These are phyloP conservation scores for Halocaridina rubra DNA, from an alignment of 2,888 invertebrate species.

Conservation along the genomic window DNA sequence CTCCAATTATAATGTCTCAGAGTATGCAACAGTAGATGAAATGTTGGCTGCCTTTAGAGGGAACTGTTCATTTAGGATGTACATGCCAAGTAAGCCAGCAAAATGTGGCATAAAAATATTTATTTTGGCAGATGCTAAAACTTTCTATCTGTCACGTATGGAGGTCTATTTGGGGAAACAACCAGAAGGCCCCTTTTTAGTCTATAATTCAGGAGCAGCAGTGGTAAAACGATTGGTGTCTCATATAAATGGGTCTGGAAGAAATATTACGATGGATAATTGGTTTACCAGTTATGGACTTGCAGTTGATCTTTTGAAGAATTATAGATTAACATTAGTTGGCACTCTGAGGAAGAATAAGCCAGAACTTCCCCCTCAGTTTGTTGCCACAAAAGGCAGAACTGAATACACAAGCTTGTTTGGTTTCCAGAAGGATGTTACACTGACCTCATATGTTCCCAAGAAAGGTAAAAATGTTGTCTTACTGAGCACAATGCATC, in stretches of 20 bases:
- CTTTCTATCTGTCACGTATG: background rate
- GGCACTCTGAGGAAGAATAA: conserved; percentile 5
- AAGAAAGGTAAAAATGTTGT: conserved; percentile 4
- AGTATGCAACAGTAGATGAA: background rate
- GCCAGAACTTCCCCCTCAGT: background rate
- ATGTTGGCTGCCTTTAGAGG: background rate
- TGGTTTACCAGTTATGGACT: background rate
- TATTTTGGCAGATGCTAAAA: background rate
- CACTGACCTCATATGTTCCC: conserved; percentile 8
- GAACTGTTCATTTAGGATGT: too few relatives aligned
- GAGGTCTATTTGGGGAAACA: background rate
- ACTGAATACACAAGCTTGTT: conserved; percentile 5
- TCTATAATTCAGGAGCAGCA: background rate
- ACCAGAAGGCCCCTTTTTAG: background rate
- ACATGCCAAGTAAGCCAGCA: too few relatives aligned
- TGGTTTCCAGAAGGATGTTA: conserved; percentile 8
- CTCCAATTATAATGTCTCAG: conserved; percentile 1
- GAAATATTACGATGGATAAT: background rate
- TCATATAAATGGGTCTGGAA: conserved; percentile 11
- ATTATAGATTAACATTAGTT: conserved; percentile 10
- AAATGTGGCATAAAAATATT: background rate
- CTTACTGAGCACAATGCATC: conserved; percentile 2
- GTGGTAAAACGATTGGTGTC: background rate
- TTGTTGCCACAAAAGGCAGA: background rate
- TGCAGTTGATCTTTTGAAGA: background rate